Evolutionary conservation across 2,113 vertebrate genomes (phyloP), one percentile per base, ranked within the genome.

Genomic region (Macquaria ambigua): DNA sequence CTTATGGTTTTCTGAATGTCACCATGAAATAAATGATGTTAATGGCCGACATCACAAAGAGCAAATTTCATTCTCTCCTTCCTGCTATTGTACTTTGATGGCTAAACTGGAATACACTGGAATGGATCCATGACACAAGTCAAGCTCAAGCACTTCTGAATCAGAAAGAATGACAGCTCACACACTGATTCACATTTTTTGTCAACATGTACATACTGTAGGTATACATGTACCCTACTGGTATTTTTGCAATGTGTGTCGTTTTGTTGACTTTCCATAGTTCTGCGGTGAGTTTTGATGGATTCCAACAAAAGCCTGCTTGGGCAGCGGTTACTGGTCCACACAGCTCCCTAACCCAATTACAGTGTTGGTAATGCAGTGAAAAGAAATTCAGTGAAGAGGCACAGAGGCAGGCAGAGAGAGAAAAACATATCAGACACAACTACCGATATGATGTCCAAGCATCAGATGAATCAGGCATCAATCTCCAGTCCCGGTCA

Each of bases 401-500:
- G 87, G 76, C 77, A 84, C 77, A 41, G 58, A 81, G 66, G 67
- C 78, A 58, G 80, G 68, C 87, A 50, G 72, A 77, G 62, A 68
- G 59, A 72, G 69, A 89, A 72, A 81, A 89, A 86, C 77, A 75
- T 78, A 84, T 84, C 86, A 90, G 83, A 80, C 76, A 48, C 81
- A 90, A 81, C 62, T 31, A 76, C 89, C 81, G 83, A 88, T 87
- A 61, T 88, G 84, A 93, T 90, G 90, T 93, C 88, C 89, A 69
- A 50, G 72, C 82, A 90, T 93, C 84, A 85, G 89, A 90, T 79
- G 87, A 90, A 91, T 89, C 92, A 56, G 81, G 82, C 94, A 95
- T 96, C 93, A 93, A 94, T 96, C 95, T 95, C 89, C 84, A 82
- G 87, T 67, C 79, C 37, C 82, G 82, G 74, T 89, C 88, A 81